Evolutionary conservation across 2,888 invertebrate genomes (phyloP), one percentile per base, ranked within the genome.

Genomic region (Agriopis leucophaearia): DNA sequence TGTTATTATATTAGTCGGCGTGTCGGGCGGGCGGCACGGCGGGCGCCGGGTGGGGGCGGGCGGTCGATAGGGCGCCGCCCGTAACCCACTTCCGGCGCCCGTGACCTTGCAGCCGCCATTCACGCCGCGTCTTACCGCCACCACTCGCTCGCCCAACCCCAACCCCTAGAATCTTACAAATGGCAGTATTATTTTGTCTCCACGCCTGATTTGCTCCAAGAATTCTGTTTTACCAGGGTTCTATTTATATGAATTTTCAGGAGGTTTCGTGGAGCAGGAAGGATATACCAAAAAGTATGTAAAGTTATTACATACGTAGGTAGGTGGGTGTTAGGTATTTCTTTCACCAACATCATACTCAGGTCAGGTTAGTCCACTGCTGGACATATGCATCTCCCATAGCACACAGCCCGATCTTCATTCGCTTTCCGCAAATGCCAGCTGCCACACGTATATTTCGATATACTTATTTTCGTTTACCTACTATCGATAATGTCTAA

Each of bases 41-140:
- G 66, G 57, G 51, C 63, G 58, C 38, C 63, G 73, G 68, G 64
- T 69, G 72, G 56, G 68, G 59, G 76, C 81, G 84, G 82, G 82
- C 87, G 91, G 91, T 91, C 91, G 91, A 91, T 91, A 91, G 88
- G 88, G 85, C 87, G 89, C 88, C 92, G 90, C 92, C 91, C 92
- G 92, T 94, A 93, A 92, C 93, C 92, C 91, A 94, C 91, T 91
- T 93, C 92, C 92, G 88, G 85, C 90, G 93, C 90, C 93, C 93
- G 81, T 94, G 93, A 94, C 93, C 93, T 94, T 94, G 93, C 87
- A 83, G 82, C 86, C 90, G 89, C 92, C 93, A 93, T 92, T 92
- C 92, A 92, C 91, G 86, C 84, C 85, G 85, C 85, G 86, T 88
- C 90, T 89, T 88, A 83, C 86, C 45, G 15, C 45, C 78, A 76